Evolutionary conservation across 2,888 invertebrate genomes (phyloP).

Genomic region (Poecilus cupreus): DNA sequence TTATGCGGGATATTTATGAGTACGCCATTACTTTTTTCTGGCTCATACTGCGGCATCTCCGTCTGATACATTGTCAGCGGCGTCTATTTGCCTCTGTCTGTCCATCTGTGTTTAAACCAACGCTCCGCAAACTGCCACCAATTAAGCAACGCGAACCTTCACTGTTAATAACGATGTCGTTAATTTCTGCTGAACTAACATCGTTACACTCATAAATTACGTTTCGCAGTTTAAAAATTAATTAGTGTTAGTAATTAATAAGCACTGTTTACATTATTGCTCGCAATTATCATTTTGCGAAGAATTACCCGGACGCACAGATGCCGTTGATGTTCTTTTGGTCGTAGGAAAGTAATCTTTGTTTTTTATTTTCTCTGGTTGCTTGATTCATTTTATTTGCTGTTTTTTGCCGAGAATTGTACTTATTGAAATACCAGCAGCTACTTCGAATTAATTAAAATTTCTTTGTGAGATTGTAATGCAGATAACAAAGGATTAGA

Average conservation of each 20-base stretch:
- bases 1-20: conserved; percentile 52
- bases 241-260: conserved; percentile 54
- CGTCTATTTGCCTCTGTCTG: conserved; percentile 7
- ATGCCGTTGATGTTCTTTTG: conserved; percentile 20
- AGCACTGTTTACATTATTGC: conserved; percentile 57
- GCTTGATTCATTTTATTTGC: no score
- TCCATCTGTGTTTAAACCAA: conserved; percentile 23
- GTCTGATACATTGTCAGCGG: neutral
- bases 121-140: conserved; percentile 50
- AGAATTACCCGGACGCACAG: conserved; percentile 5
- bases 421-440: conserved; percentile 7
- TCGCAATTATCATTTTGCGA: conserved; percentile 55
- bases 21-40: conserved; percentile 53
- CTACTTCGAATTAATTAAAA: conserved; percentile 17
- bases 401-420: neutral
- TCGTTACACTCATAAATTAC: conserved; percentile 56
- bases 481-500: conserved; percentile 25
- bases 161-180: conserved; percentile 58
- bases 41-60: neutral
- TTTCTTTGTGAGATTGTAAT: conserved; percentile 21
- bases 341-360: neutral
- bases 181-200: conserved; percentile 57
- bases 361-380: neutral
- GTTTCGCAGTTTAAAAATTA: conserved; percentile 58
- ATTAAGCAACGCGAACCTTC: conserved; percentile 50